These are phyloP conservation scores for Leptoclinus maculatus DNA, from an alignment of 2,797 vertebrate genomes.

Conservation along the genomic window DNA sequence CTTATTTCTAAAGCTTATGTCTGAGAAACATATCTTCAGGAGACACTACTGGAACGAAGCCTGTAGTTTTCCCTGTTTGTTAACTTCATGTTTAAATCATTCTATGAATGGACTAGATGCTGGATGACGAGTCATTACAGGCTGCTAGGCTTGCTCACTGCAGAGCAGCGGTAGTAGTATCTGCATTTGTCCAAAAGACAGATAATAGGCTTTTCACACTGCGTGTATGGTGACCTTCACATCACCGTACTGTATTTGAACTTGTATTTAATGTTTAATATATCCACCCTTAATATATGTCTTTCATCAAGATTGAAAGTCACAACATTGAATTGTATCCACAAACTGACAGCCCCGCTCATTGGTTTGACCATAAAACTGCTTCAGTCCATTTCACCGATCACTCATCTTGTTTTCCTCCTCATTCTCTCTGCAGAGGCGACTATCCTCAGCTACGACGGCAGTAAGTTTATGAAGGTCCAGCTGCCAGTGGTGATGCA, in stretches of 20 bases:
- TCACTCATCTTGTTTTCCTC: constrained; percentile 29
- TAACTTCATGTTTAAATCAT: constrained; percentile 34
- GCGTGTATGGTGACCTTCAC: constrained; percentile 14
- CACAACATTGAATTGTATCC: constrained; percentile 30
- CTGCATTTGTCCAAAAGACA: constrained; percentile 20
- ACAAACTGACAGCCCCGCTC: constrained; percentile 22
- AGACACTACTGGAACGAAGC: constrained; percentile 9
- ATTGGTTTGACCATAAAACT: constrained; percentile 31
- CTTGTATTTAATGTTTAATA: constrained; percentile 16
- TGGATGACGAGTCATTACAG: constrained; percentile 24
- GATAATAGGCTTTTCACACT: constrained; percentile 8
- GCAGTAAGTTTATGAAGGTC: constrained; percentile 99
- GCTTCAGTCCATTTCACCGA: constrained; percentile 17
- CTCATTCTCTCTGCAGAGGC: constrained; percentile 85
- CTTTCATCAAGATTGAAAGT: constrained; percentile 33
- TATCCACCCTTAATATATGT: constrained; percentile 14
- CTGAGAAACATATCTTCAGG: constrained; percentile 10
- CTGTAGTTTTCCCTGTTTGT: constrained; percentile 27
- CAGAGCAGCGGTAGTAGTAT: constrained; percentile 8
- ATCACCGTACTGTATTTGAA: constrained; percentile 4
- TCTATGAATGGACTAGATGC: constrained; percentile 25
- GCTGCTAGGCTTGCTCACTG: constrained; percentile 3
- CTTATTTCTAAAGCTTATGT: constrained; percentile 14
- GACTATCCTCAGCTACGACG: constrained; percentile 96
- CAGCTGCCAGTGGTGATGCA: constrained; percentile 97